Base-by-base conservation (phyloP, 2,113 vertebrate genomes). In the Oryzias celebensis region DNA sequence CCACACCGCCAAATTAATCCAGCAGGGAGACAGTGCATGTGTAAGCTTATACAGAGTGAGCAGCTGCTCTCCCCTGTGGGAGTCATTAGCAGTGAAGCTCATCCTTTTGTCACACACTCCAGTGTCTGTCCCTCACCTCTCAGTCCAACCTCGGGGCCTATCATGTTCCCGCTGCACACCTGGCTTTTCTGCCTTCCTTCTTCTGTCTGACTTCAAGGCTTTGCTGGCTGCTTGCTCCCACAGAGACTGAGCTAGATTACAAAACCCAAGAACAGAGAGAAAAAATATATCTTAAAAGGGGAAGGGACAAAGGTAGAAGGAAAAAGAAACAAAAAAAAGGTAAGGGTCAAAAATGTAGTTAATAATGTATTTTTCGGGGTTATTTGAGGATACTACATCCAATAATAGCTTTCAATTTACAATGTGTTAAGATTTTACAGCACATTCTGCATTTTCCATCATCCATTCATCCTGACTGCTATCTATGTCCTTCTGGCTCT, bases 21-120 rank as follows among this genome's bases (percentile, higher is more conserved):
- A 51, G 28, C 66, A 52, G 22, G 20, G 74, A 58, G 47, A 46
- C 15, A 2, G 58, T 65, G 72, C 63, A 57, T 63, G 78, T 51
- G 41, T 50, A 68, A 80, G 68, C 60, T 62, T 53, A 50, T 46
- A 58, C 66, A 67, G 78, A 65, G 59, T 24, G 72, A 88, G 75
- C 87, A 89, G 81, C 84, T 87, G 85, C 77, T 80, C 67, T 66
- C 63, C 89, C 88, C 84, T 83, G 78, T 81, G 85, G 87, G 88
- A 88, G 83, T 87, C 87, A 88, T 90, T 91, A 87, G 83, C 82
- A 73, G 65, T 83, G 75, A 89, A 86, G 83, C 85, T 88, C 85
- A 87, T 88, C 84, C 78, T 84, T 90, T 90, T 87, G 86, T 90
- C 81, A 80, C 78, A 90, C 77, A 84, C 87, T 73, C 59, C 61